Conservation (phyloP, 2,113 vertebrate genomes). For the Lutjanus erythropterus region DNA sequence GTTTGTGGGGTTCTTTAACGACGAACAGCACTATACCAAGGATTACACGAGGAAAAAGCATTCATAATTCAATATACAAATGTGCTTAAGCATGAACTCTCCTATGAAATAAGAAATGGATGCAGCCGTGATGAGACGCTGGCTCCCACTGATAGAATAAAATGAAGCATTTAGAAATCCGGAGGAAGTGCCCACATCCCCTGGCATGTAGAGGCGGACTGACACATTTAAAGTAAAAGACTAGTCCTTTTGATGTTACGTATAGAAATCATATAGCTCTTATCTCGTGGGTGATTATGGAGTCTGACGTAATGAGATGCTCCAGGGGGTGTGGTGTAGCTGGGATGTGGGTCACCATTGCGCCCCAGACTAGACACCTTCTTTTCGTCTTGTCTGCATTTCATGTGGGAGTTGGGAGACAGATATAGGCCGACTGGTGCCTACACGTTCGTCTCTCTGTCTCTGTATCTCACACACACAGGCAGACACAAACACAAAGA, state of each 20-base stretch:
- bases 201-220: background rate
- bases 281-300: conserved; percentile 48
- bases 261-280: background rate
- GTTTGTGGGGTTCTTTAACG: accelerated
- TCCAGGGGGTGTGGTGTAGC: conserved; percentile 44
- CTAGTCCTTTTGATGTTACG: background rate
- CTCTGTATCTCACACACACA: conserved; percentile 3
- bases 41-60: accelerated
- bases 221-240: conserved; percentile 12
- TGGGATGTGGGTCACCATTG: conserved; percentile 77
- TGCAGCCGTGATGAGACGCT: conserved; percentile 56
- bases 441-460: background rate
- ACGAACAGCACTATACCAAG: accelerated
- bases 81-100: accelerated
- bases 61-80: background rate
- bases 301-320: conserved; percentile 73
- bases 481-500: background rate
- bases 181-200: conserved; percentile 44
- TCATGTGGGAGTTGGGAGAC: conserved; percentile 46
- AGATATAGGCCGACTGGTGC: conserved; percentile 40
- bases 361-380: conserved; percentile 63
- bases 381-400: conserved; percentile 33
- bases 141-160: conserved; percentile 71
- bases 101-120: conserved; percentile 49
- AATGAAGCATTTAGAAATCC: conserved; percentile 66